These are phyloP conservation scores for Microcebus murinus DNA, from an alignment of 2,113 vertebrate genomes.

Conservation along the genomic window DNA sequence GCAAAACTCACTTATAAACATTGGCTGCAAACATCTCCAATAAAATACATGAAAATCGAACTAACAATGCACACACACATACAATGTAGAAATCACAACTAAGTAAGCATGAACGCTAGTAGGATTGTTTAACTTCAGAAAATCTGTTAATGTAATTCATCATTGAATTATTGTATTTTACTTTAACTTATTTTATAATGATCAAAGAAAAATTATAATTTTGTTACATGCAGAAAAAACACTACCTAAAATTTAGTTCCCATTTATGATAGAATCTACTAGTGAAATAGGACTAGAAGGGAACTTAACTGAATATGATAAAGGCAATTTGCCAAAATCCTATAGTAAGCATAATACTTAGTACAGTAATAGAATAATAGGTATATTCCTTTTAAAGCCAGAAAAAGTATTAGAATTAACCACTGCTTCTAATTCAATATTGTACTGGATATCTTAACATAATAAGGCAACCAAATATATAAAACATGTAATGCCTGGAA, in stretches of 20 bases:
- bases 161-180: conserved; percentile 12
- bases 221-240: background rate
- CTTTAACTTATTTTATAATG: conserved; percentile 19
- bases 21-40: conserved; percentile 8
- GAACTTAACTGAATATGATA: background rate
- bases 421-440: background rate
- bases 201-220: conserved; percentile 21
- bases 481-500: background rate
- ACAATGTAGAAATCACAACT: background rate
- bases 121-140: conserved; percentile 39
- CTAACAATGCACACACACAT: background rate
- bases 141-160: conserved; percentile 38
- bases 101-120: background rate
- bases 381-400: background rate
- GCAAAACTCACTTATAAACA: conserved; percentile 7
- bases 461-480: background rate
- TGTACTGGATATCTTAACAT: background rate
- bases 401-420: conserved; percentile 5
- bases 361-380: background rate
- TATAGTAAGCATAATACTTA: background rate
- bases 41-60: conserved; percentile 48
- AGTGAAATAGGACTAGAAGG: conserved; percentile 16
- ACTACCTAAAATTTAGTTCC: conserved; percentile 14
- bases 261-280: conserved; percentile 3
- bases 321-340: background rate